Conservation (phyloP, 2,113 vertebrate species). For the Gavialis gangeticus region DNA sequence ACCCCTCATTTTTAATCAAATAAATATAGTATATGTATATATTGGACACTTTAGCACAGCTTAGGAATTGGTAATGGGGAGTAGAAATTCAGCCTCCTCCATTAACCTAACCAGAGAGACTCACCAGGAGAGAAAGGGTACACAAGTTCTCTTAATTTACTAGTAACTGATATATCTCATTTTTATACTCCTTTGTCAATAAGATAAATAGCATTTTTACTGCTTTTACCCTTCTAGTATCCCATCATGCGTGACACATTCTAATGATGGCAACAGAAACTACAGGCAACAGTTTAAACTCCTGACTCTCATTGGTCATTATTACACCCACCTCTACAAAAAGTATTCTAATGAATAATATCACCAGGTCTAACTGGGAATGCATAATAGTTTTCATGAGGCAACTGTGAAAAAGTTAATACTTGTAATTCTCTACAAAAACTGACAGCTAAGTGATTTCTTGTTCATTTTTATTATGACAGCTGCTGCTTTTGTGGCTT, state of each 20-base stretch:
- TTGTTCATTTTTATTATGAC: slow-evolving; percentile 16
- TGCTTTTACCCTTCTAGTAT: not conserved
- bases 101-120: not conserved
- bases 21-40: not conserved
- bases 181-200: not conserved
- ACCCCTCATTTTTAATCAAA: no score
- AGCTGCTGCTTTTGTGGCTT: not conserved
- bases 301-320: not conserved
- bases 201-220: not conserved
- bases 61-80: not conserved
- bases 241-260: not conserved
- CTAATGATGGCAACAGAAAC: not conserved
- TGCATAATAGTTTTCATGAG: not conserved
- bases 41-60: not conserved
- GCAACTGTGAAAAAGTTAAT: not conserved
- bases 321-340: no score
- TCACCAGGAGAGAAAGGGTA: rapidly evolving
- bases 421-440: slow-evolving; percentile 25
- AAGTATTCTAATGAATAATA: no score
- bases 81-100: not conserved
- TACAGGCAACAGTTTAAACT: not conserved
- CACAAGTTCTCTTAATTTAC: not conserved
- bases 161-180: not conserved
- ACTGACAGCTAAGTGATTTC: slow-evolving; percentile 2
- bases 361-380: not conserved